A percentile compares a stretch with the other conserved stretches of the same genome.
Conservation (phyloP, 23 tunicate species). For the Trididemnum clinides region DNA sequence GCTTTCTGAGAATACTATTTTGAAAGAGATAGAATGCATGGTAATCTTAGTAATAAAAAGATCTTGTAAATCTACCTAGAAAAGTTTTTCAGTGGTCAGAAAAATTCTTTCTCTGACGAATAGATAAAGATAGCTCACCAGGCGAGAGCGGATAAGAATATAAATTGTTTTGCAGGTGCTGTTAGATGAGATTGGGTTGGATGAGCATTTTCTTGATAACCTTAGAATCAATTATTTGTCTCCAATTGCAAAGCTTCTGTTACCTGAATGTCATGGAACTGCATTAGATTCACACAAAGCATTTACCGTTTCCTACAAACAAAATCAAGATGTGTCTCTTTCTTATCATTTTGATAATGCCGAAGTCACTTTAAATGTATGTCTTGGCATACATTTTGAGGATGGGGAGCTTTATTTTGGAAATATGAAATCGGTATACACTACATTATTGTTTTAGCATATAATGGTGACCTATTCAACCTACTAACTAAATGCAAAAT, state of each 20-base stretch:
- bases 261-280: conserved; percentile 55
- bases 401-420: conserved; percentile 88
- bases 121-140: too few relatives aligned
- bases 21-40: too few relatives aligned
- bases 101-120: too few relatives aligned
- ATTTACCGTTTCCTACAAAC: conserved; percentile 74
- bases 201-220: conserved; percentile 51
- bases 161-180: conserved; percentile 49
- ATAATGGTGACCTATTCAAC: too few relatives aligned
- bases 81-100: too few relatives aligned
- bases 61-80: too few relatives aligned
- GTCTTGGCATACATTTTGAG: conserved; percentile 64
- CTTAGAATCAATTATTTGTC: conserved; percentile 45
- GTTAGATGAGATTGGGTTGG: conserved; percentile 74
- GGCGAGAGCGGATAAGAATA: too few relatives aligned
- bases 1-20: too few relatives aligned
- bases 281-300: conserved; percentile 88
- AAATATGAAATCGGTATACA: conserved; percentile 59
- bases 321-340: conserved; percentile 58
- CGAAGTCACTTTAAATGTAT: conserved; percentile 82
- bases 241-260: conserved; percentile 49
- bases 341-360: conserved; percentile 85
- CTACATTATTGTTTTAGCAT: too few relatives aligned
- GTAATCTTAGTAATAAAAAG: too few relatives aligned
- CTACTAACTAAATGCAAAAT: too few relatives aligned